Percentiles rank a stretch among this genome's conserved stretches.
Conservation (phyloP, 1,140 invertebrate species). For the Polypedilum vanderplanki region DNA sequence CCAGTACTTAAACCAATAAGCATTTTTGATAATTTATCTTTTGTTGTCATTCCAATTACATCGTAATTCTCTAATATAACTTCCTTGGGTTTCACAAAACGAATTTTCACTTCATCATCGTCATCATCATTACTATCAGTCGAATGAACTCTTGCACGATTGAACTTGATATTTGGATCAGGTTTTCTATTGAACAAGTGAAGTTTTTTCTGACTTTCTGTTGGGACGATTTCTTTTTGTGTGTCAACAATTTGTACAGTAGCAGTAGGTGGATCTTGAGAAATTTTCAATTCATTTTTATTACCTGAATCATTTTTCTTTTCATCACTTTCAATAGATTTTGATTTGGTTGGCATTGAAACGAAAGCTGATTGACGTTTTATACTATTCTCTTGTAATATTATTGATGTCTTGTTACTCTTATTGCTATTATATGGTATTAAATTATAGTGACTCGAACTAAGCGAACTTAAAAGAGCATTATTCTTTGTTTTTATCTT, state of each 20-base stretch:
- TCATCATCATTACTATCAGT: background rate
- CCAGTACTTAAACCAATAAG: background rate
- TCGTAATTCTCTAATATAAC: background rate
- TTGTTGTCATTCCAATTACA: background rate
- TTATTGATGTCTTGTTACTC: background rate
- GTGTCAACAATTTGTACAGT: background rate
- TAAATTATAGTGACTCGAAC: background rate
- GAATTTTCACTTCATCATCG: slow-evolving; percentile 1
- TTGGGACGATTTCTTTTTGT: background rate
- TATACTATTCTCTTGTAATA: background rate
- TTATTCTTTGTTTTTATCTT: background rate
- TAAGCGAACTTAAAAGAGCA: background rate
- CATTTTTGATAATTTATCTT: slow-evolving; percentile 6
- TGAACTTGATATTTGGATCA: background rate
- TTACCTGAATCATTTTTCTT: too few species aligned
- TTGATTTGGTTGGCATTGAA: background rate
- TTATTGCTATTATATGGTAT: background rate
- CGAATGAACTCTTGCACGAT: background rate
- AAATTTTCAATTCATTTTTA: too few species aligned
- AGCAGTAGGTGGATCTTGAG: too few species aligned
- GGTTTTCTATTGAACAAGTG: background rate
- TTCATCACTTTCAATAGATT: background rate
- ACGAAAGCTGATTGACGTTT: background rate
- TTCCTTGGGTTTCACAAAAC: background rate
- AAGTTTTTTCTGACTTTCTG: background rate